phyloP scores from a whole-genome alignment of 2,888 invertebrate species.

The Hydrotaea diabolus region DNA sequence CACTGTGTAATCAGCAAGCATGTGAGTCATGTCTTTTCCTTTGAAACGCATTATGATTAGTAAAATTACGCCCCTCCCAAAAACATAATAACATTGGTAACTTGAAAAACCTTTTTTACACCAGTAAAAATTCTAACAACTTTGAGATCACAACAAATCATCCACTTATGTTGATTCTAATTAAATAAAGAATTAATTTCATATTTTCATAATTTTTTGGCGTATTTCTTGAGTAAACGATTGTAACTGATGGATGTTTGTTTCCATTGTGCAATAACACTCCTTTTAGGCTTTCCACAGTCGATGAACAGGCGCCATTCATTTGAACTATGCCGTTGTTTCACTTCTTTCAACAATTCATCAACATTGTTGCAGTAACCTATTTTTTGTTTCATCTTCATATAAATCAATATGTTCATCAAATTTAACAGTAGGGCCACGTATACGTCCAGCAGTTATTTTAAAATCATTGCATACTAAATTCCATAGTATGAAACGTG shows the following conservation, averaged over 20 bases:
- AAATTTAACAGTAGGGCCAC: not conserved
- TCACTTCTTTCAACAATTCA: slow-evolving; percentile 27
- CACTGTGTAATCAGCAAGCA: no score
- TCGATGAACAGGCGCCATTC: slow-evolving; percentile 46
- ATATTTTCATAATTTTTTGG: slow-evolving; percentile 18
- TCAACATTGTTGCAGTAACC: no score
- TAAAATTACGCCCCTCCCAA: slow-evolving; percentile 10
- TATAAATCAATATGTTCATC: no score
- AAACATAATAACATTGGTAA: slow-evolving; percentile 30
- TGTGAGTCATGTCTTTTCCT: no score
- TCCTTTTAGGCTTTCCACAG: slow-evolving; percentile 42
- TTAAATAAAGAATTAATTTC: slow-evolving; percentile 30
- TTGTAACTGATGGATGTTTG: slow-evolving; percentile 38
- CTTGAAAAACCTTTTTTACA: slow-evolving; percentile 41
- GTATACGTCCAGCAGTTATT: no score
- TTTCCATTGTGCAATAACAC: slow-evolving; percentile 8
- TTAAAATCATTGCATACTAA: not conserved
- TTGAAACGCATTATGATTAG: not conserved
- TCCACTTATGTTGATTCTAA: slow-evolving; percentile 18
- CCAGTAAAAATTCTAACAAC: slow-evolving; percentile 24
- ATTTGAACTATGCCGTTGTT: slow-evolving; percentile 25
- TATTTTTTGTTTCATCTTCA: not conserved
- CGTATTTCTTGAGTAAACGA: slow-evolving; percentile 32
- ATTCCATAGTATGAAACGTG: not conserved
- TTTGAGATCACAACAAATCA: slow-evolving; percentile 32